Evolutionary conservation across 1,140 invertebrate genomes (phyloP), one percentile per base, ranked within the genome.

Genomic region (Leucophenga varia): DNA sequence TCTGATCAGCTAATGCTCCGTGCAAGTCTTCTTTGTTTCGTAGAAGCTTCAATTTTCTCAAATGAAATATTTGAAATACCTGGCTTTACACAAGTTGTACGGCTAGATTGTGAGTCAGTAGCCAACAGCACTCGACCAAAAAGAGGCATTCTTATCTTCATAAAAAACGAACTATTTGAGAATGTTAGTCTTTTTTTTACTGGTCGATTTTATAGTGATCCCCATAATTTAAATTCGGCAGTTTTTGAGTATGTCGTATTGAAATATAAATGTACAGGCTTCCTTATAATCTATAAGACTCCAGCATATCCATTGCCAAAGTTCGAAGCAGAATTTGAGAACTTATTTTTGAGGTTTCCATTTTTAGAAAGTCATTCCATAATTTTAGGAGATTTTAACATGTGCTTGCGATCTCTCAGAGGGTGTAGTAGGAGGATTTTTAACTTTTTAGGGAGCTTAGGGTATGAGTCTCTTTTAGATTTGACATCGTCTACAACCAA

Each of bases 401-500:
- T 34, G 13, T 34, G 31, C 13, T 8, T 34, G 31, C 6, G 31
- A n/a, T 8, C 31, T 8, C n/a, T 13, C 6, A 13, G 6, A 8
- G 13, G n/a, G 5, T 4, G 9, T 34, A 14, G 31, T 6, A n/a
- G n/a, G n/a, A n/a, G n/a, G n/a, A n/a, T n/a, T n/a, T n/a, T n/a
- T n/a, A n/a, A n/a, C n/a, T n/a, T n/a, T n/a, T n/a, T n/a, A n/a
- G n/a, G n/a, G n/a, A n/a, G n/a, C n/a, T n/a, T n/a, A n/a, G n/a
- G n/a, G n/a, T n/a, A n/a, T n/a, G n/a, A n/a, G n/a, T n/a, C n/a
- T 14, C 31, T 34, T 34, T 34, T 34, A 34, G 31, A 34, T 34
- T 34, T 13, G n/a, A 34, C 9, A 34, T 8, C n/a, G 13, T n/a
- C 31, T 34, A 34, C 31, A 6, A 34, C 31, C 4, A 34, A 34